Percentiles rank a stretch among this genome's conserved stretches.
phyloP scores from a whole-genome alignment of 2,888 invertebrate genomes.

The Acrocyrtus sp. region DNA sequence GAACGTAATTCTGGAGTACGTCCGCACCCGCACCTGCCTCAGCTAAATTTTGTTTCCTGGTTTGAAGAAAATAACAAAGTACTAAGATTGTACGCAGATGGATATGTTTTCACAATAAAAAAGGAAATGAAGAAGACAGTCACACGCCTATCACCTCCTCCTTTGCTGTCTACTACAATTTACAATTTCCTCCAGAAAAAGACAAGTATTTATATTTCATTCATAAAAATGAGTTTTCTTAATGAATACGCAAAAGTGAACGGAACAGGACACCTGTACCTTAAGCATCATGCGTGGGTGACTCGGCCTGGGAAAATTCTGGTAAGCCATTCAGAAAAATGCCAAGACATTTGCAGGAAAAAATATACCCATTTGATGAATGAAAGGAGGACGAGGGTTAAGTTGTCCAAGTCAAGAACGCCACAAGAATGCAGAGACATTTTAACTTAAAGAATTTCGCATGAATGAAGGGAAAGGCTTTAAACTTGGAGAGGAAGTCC shows the following conservation, averaged over 20 bases:
- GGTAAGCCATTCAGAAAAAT: conserved; percentile 37
- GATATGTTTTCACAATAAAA: conserved; percentile 6
- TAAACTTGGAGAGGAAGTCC: too few species aligned
- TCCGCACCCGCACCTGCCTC: too few species aligned
- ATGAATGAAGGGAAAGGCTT: conserved; percentile 43
- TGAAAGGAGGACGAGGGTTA: conserved; percentile 32
- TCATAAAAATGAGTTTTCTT: conserved; percentile 30
- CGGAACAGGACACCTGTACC: conserved; percentile 32
- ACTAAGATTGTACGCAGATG: too few species aligned
- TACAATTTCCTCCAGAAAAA: conserved; percentile 42
- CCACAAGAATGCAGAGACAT: conserved; percentile 7
- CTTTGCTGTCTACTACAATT: not conserved
- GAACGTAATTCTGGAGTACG: too few species aligned
- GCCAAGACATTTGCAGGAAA: too few species aligned
- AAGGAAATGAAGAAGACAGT: conserved; percentile 28
- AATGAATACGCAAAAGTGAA: too few species aligned
- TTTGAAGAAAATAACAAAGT: too few species aligned
- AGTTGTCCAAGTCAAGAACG: conserved; percentile 27
- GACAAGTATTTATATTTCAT: conserved; percentile 36
- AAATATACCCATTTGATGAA: too few species aligned
- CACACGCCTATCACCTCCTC: not conserved
- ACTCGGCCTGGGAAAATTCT: too few species aligned
- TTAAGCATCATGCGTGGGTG: too few species aligned
- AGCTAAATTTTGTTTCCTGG: too few species aligned
- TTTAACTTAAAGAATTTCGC: conserved; percentile 25